Evolutionary conservation across 2,797 vertebrate species (phyloP), one percentile per base, ranked within the genome.

Genomic region (Lagorchestes hirsutus): DNA sequence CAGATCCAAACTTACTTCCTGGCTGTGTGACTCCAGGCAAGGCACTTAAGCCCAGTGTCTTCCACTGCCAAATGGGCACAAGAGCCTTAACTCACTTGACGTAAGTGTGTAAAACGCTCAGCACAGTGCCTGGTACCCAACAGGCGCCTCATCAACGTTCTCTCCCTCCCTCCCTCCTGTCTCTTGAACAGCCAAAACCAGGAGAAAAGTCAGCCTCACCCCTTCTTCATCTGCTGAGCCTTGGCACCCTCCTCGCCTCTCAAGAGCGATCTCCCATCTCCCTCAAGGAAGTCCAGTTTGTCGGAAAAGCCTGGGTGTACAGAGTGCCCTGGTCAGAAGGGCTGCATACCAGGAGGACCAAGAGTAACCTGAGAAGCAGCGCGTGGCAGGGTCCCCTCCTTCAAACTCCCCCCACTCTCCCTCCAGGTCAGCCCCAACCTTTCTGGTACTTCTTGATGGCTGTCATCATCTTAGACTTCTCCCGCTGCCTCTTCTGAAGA

Each of bases 401-500:
- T 62, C 8, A 13, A 31, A 1, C 2, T 11, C 29, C 9, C 34
- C 0, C 57, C 27, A 27, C 27, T 9, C 24, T 52, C 57, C 31
- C 31, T 34, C 14, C 5, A 2, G 6, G 74, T 4, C 74, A 27
- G 74, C 1, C 18, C 74, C 92, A 91, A 99, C 99, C 99, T 99
- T 99, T 99, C 98, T 99, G 99, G 93, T 99, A 99, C 95, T 99
- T 99, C 98, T 99, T 99, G 54, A 99, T 99, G 93, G 99, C 99
- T 0, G 98, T 98, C 99, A 99, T 99, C 99, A 99, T 99, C 12
- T 99, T 99, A 94, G 99, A 99, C 98, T 99, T 99, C 98, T 99
- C 99, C 96, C 99, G 99, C 97, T 99, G 99, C 95, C 99, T 99
- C 98, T 99, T 99, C 98, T 99, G 99, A 93, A 99, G 99, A 96